Percentiles rank a stretch among this genome's conserved stretches.
These are phyloP conservation scores for Heteractis magnifica DNA, from an alignment of 92 coral and sea anemone species.

Conservation along the genomic window DNA sequence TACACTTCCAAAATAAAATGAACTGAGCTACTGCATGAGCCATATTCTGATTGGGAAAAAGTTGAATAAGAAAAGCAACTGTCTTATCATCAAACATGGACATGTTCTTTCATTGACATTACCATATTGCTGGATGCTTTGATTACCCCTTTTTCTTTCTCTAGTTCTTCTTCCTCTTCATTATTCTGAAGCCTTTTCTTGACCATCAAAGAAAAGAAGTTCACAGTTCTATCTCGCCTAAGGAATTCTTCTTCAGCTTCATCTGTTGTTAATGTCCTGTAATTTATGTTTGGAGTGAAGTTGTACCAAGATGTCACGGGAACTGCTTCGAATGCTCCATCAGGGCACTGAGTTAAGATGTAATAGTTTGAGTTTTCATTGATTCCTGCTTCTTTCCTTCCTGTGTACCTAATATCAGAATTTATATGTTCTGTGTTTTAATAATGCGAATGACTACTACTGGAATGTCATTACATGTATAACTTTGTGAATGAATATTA, in stretches of 20 bases:
- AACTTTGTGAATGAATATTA: too few species aligned
- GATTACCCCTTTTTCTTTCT: conserved; percentile 39
- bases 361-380: conserved; percentile 90
- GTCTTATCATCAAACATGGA: background rate
- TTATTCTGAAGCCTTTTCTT: conserved; percentile 80
- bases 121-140: conserved; percentile 44
- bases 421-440: background rate
- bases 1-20: too few species aligned
- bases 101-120: background rate
- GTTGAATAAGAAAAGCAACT: too few species aligned
- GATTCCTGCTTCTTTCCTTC: conserved; percentile 90
- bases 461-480: too few species aligned
- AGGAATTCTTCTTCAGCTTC: conserved; percentile 96
- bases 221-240: conserved; percentile 81
- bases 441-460: background rate
- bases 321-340: conserved; percentile 95
- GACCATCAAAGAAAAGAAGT: conserved; percentile 90
- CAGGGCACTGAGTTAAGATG: conserved; percentile 85
- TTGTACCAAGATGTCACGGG: conserved; percentile 90
- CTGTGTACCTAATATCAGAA: conserved; percentile 63
- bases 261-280: conserved; percentile 86
- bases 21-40: too few species aligned
- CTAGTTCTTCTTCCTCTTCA: conserved; percentile 63
- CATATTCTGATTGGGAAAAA: too few species aligned
- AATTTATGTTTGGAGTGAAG: conserved; percentile 87